Conservation (phyloP, 1,140 invertebrate genomes). For the Brachionus calyciflorus region DNA sequence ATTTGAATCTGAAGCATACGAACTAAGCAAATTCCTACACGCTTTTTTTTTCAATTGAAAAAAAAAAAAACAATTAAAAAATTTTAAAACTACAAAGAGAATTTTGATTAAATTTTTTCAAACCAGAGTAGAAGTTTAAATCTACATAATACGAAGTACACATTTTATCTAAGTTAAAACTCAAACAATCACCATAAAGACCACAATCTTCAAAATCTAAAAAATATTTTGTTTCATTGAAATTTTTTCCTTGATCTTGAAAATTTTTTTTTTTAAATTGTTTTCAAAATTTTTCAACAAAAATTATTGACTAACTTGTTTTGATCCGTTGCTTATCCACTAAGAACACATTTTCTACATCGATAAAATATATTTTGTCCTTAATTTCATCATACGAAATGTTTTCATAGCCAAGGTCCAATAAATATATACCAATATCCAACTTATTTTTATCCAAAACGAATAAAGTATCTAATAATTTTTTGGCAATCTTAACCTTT, state of each 20-base stretch:
- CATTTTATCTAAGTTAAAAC: neutral
- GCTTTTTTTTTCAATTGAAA: no score
- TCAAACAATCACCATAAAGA: slow-evolving; percentile 18
- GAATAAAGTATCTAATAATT: neutral
- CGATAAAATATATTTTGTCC: slow-evolving; percentile 32
- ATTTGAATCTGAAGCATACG: slow-evolving; percentile 20
- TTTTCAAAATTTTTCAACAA: neutral
- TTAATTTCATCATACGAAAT: slow-evolving; percentile 26
- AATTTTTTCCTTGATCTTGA: neutral
- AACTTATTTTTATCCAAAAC: slow-evolving; percentile 10
- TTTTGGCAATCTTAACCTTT: slow-evolving; percentile 37
- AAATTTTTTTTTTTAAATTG: neutral
- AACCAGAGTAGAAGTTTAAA: slow-evolving; percentile 44
- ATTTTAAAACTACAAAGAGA: neutral
- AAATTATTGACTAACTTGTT: slow-evolving; percentile 10
- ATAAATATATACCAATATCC: neutral
- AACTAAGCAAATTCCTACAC: slow-evolving; percentile 29
- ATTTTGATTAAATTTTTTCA: neutral
- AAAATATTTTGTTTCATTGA: neutral
- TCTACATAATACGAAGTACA: slow-evolving; percentile 11
- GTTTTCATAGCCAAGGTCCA: slow-evolving; percentile 27
- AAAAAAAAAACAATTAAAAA: neutral
- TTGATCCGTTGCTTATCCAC: slow-evolving; percentile 11
- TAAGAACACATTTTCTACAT: slow-evolving; percentile 32
- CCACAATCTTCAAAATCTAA: slow-evolving; percentile 24